Conservation (phyloP, 2,113 vertebrate species). For the Notiomystis cincta region DNA sequence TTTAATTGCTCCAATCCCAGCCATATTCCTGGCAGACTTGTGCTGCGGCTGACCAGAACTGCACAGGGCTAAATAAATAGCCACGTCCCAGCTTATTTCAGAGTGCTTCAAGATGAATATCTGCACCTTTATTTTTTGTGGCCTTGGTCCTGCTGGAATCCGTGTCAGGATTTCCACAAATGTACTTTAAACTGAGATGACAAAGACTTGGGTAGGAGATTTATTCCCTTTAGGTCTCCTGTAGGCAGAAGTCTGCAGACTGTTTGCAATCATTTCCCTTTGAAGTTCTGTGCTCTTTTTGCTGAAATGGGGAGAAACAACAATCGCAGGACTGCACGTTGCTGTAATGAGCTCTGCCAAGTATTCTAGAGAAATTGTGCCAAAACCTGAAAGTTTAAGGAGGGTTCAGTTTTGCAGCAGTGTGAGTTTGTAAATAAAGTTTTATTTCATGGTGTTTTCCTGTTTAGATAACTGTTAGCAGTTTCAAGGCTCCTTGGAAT, state of each 20-base stretch:
- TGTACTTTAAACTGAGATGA: background rate
- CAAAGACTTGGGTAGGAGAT: background rate
- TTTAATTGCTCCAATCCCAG: background rate
- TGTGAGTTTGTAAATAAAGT: constrained; percentile 56
- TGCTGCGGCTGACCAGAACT: background rate
- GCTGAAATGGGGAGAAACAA: background rate
- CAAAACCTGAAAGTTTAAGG: background rate
- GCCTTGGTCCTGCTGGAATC: background rate
- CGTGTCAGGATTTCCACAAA: background rate
- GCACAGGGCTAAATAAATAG: background rate
- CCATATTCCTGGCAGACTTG: background rate
- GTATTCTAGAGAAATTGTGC: background rate
- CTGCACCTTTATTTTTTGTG: background rate
- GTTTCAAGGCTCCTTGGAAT: constrained; percentile 46
- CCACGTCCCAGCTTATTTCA: background rate
- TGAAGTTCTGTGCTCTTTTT: background rate
- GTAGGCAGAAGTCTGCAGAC: background rate
- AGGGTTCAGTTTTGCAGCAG: constrained; percentile 17
- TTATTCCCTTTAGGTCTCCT: background rate
- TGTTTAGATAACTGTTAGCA: constrained; percentile 47
- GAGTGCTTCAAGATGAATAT: background rate
- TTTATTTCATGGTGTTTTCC: constrained; percentile 46
- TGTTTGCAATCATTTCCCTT: background rate
- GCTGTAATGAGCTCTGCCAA: background rate
- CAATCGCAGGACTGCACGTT: accelerated